These are phyloP conservation scores for Tanytarsus gracilentus DNA, from an alignment of 2,888 invertebrate genomes.

Conservation along the genomic window DNA sequence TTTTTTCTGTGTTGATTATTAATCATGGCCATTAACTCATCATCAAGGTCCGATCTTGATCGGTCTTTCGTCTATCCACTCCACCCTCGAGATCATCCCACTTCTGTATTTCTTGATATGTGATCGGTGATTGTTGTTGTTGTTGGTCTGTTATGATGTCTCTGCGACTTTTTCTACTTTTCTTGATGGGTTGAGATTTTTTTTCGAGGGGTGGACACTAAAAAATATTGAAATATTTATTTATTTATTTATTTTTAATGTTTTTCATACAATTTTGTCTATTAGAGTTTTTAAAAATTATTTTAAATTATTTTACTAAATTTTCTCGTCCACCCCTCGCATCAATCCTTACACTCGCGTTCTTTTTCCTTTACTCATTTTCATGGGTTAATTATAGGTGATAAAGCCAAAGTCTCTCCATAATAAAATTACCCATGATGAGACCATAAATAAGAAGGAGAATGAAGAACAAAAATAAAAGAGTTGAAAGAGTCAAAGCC, in stretches of 20 bases:
- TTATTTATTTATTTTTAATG: too few species aligned
- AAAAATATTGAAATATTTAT: too few species aligned
- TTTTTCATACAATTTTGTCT: too few species aligned
- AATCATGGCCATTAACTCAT: background rate
- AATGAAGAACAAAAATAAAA: background rate
- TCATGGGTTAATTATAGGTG: conserved; percentile 4
- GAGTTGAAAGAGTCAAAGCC: conserved; percentile 10
- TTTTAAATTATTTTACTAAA: too few species aligned
- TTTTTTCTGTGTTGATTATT: background rate
- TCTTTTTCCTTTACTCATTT: background rate
- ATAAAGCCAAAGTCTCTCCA: background rate
- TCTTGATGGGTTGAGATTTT: too few species aligned
- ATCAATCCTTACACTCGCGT: too few species aligned
- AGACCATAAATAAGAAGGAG: conserved; percentile 4
- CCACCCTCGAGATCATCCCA: conserved; percentile 4
- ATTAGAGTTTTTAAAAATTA: too few species aligned
- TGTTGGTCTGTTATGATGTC: background rate
- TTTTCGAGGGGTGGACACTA: too few species aligned
- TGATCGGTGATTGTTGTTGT: background rate
- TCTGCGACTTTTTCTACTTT: background rate
- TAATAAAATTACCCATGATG: background rate
- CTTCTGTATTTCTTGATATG: background rate
- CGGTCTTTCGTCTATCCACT: background rate
- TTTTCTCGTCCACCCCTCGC: too few species aligned
- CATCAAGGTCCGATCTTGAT: background rate